Percentiles rank a stretch among this genome's conserved stretches.
Evolutionary conservation across 2,888 invertebrate genomes (phyloP).

Genomic region (Quadroppia sp.): DNA sequence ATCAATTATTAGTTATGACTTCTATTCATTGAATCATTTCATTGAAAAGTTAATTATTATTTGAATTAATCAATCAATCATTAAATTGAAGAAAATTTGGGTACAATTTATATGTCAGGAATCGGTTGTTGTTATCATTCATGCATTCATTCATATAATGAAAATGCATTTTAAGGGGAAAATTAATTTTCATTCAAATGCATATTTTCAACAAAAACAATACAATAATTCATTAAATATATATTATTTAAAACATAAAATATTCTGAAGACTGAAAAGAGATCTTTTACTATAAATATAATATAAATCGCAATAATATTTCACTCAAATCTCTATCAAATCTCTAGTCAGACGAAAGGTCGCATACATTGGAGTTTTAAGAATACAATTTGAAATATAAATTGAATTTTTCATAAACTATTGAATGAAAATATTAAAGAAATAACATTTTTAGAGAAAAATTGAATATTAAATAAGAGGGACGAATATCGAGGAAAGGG

Average conservation of each 20-base stretch:
- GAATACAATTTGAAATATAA: not conserved
- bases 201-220: not conserved
- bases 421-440: not conserved
- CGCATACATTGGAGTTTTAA: not conserved
- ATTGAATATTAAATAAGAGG: too few species aligned
- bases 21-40: constrained; percentile 8
- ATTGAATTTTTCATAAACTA: not conserved
- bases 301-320: not conserved
- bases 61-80: not conserved
- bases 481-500: too few species aligned
- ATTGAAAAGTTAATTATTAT: not conserved
- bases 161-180: not conserved
- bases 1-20: constrained; percentile 13
- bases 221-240: too few species aligned
- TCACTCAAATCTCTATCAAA: constrained; percentile 1
- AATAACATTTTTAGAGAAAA: too few species aligned
- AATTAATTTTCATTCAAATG: not conserved
- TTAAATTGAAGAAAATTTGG: not conserved
- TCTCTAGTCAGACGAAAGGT: constrained; percentile 34
- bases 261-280: too few species aligned
- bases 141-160: not conserved
- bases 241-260: too few species aligned
- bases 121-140: not conserved
- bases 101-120: constrained; percentile 20
- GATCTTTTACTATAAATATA: not conserved